These are phyloP conservation scores for Hetaerina titia DNA, from an alignment of 2,888 invertebrate genomes.

Conservation along the genomic window DNA sequence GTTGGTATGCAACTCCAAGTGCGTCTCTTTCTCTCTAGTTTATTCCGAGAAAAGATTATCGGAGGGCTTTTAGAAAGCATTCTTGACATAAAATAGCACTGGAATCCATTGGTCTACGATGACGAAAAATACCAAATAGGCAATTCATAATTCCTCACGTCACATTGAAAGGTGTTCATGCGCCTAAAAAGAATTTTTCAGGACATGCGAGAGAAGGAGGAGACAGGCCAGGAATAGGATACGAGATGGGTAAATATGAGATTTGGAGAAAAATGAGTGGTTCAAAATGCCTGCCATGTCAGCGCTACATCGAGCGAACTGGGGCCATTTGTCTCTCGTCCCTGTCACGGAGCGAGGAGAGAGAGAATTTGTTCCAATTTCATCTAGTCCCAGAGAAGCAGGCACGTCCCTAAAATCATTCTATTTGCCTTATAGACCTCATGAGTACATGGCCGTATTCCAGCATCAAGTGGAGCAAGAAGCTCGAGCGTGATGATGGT, in stretches of 20 bases:
- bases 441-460: not conserved
- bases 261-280: not conserved
- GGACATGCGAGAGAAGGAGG: no score
- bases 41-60: no score
- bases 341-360: not conserved
- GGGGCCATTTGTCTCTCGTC: not conserved
- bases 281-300: conserved; percentile 5
- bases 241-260: conserved; percentile 8
- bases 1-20: no score
- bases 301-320: not conserved
- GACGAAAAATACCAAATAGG: no score
- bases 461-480: not conserved
- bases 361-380: conserved; percentile 12
- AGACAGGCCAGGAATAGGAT: not conserved
- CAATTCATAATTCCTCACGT: no score
- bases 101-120: no score
- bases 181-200: no score
- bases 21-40: no score
- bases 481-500: not conserved
- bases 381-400: conserved; percentile 10
- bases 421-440: conserved; percentile 7
- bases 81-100: no score
- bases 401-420: conserved; percentile 13
- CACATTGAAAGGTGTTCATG: no score
- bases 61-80: no score